Evolutionary conservation across 1,140 invertebrate genomes (phyloP), one percentile per base, ranked within the genome.

Genomic region (Drosophila ironensis): DNA sequence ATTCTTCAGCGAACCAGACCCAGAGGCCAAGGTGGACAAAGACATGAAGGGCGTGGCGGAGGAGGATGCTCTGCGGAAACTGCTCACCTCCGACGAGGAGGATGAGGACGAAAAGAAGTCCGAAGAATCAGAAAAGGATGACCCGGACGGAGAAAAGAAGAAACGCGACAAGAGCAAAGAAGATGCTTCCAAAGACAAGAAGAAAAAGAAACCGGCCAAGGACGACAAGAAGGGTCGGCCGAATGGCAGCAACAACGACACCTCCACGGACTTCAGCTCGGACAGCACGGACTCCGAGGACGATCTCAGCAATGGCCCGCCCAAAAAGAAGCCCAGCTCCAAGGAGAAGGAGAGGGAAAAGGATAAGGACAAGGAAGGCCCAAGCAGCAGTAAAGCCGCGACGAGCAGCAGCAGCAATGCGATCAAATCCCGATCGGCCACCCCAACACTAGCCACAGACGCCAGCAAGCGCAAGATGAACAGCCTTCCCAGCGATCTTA

Each of bases 1-100:
- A n/a, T n/a, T n/a, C n/a, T n/a, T n/a, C n/a, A 94, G 95, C 90
- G 93, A 95, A 70, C 94, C 95, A 5, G 95, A 96, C 84, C 93
- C 94, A 28, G 96, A 95, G 91, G 93, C 92, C 22, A 95, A 94
- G 90, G 91, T 91, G 66, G 93, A 92, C 72, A 95, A 94, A 80
- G 94, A 93, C 90, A 92, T 93, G 90, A 96, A 96, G 80, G 92
- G 95, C 72, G 97, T 98, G 0, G 95, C 95, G 3, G 96, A 98
- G 89, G 97, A 98, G 91, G 96, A 96, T 88, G 97, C 95, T 0
- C 30, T 91, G 97, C 44, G 93, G 0, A 96, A 97, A 89, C 91
- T 98, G 9, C 92, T 98, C 9, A 95, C 94, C 1, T 98, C 97
- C 0, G 97, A 98, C 76, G 97, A 97, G 78, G 96, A 97, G 42